Evolutionary conservation across 2,888 invertebrate genomes (phyloP).

Genomic region (Patella pellucida): DNA sequence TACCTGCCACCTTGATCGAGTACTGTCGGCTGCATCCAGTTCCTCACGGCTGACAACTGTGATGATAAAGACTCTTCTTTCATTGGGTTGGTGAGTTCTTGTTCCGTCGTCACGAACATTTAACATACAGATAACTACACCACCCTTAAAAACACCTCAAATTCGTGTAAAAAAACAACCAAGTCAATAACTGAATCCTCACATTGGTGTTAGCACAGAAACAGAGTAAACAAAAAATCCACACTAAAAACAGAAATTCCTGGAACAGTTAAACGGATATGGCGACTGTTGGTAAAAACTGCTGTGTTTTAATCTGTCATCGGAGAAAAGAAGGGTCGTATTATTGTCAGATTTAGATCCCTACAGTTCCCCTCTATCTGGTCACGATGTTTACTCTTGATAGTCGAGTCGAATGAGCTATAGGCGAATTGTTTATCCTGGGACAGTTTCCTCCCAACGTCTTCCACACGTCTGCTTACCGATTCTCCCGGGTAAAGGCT

Average conservation of each 20-base stretch:
- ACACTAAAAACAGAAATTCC: constrained; percentile 6
- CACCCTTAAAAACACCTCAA: neutral
- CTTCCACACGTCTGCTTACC: constrained; percentile 8
- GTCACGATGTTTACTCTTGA: neutral
- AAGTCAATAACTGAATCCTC: neutral
- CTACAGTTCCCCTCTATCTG: neutral
- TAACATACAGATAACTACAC: neutral
- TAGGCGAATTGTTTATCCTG: constrained; percentile 7
- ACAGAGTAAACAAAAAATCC: constrained; percentile 12
- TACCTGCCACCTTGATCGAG: constrained; percentile 56
- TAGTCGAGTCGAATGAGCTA: neutral
- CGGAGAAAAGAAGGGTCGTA: neutral
- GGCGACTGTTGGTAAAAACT: neutral
- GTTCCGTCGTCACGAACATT: constrained; percentile 7
- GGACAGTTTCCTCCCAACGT: constrained; percentile 1
- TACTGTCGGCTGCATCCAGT: constrained; percentile 70
- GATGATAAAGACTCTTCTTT: constrained; percentile 62
- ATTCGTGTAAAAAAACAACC: too few species aligned
- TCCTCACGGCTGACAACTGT: constrained; percentile 60
- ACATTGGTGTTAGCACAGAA: neutral
- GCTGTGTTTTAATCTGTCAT: neutral
- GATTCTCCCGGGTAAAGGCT: constrained; percentile 63
- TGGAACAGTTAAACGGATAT: neutral
- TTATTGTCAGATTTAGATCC: neutral
- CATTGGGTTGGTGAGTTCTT: constrained; percentile 44